Conservation (phyloP, 2,797 vertebrate genomes). For the Oryzias sinensis region DNA sequence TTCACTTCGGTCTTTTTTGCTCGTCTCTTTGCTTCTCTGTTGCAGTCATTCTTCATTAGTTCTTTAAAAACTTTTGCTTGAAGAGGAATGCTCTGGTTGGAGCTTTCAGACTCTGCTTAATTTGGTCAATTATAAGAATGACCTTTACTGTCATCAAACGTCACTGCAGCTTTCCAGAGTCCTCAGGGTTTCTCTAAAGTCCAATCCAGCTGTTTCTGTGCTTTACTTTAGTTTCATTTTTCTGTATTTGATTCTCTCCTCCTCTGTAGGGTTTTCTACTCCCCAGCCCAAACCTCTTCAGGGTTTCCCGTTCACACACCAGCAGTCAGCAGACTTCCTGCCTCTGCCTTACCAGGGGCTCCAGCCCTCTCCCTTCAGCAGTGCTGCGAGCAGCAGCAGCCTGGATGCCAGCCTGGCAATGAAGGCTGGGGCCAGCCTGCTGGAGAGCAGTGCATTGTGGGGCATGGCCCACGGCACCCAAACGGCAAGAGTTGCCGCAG, state of each 20-base stretch:
- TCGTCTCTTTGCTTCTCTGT: too few relatives aligned
- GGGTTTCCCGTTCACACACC: slow-evolving; percentile 43
- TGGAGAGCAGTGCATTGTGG: slow-evolving; percentile 72
- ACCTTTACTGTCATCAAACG: too few relatives aligned
- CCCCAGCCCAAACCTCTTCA: slow-evolving; percentile 62
- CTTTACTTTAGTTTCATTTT: neutral
- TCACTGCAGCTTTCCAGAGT: neutral
- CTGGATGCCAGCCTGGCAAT: slow-evolving; percentile 42
- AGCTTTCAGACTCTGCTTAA: neutral
- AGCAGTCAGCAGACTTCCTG: slow-evolving; percentile 52
- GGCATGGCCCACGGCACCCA: slow-evolving; percentile 49
- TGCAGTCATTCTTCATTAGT: too few relatives aligned
- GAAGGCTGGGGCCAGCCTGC: slow-evolving; percentile 45
- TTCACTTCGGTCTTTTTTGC: neutral
- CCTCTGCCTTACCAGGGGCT: slow-evolving; percentile 54
- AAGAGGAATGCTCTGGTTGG: too few relatives aligned
- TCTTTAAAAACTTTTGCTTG: too few relatives aligned
- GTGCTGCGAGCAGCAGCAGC: slow-evolving; percentile 14
- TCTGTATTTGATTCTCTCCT: neutral
- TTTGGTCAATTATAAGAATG: neutral
- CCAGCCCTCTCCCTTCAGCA: slow-evolving; percentile 54
- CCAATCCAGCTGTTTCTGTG: too few relatives aligned
- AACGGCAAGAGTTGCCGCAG: slow-evolving; percentile 51
- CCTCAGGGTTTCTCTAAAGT: neutral
- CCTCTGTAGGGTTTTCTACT: slow-evolving; percentile 46